Base-by-base conservation (phyloP, 2,797 vertebrate species). In the Falco columbarius region DNA sequence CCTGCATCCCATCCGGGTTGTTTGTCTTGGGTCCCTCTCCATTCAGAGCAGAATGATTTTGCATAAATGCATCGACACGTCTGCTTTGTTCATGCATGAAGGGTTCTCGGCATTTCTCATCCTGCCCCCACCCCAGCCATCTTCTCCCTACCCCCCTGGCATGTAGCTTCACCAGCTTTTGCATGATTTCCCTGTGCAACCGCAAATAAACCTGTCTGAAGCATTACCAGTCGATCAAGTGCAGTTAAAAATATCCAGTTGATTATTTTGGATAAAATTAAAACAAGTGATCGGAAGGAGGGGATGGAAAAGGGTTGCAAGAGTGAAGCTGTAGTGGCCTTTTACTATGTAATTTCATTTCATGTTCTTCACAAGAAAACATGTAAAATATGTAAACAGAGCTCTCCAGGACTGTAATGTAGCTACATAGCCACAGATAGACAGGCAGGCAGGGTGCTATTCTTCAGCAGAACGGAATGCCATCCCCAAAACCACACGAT, bases 371-470 rank as follows among this genome's bases (percentile, higher is more conserved):
- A 93, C 97, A 96, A 96, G 98, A 95, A 98, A 98, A 98, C 98
- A 98, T 94, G 98, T 96, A n/a, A 98, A 98, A 97, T 98, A 98
- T 98, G 98, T 98, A 98, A 98, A 98, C 97, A 98, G 97, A 61
- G 23, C 94, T 96, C 97, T 98, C 96, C 54, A 95, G 97, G 91
- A 89, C 89, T 96, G 94, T 94, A 94, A 95, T 77, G 92, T 67
- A 92, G 95, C 97, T 93, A 92, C 96, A 97, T 98, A 98, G 97
- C 96, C 86, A 87, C 80, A 92, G 92, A 96, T 95, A 65, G 27
- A 93, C 67, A 87, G 91, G 97, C 97, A 96, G 96, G 95, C 97
- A 95, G 97, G 95, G 93, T 94, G 95, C 30, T 82, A 89, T 95
- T 97, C 97, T 97, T 95, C 62, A 56, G 87, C 44, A 55, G 95